Base-by-base conservation (phyloP, 2,888 invertebrate species). In the Geotrupes spiniger region DNA sequence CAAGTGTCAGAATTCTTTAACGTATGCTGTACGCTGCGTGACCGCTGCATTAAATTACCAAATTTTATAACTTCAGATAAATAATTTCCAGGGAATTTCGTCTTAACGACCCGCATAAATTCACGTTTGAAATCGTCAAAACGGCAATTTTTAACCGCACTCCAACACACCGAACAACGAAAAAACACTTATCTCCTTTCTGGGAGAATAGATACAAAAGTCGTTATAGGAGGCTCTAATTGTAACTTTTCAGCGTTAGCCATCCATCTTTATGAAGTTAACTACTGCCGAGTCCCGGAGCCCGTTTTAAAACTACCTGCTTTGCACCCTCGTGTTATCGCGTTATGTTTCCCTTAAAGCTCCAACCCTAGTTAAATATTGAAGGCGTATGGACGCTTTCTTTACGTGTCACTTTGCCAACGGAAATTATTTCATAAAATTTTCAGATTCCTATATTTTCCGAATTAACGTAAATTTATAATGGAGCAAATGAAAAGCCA, bases 291-390 rank as follows among this genome's bases (percentile, higher is more conserved):
- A 59, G 53, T 57, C 62, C 51, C 46, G 36, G 52, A 57, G 58
- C 48, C 62, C 65, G 62, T 68, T 70, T 68, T 63, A 68, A 69
- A 71, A 71, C 70, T 72, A 72, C 72, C 72, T 72, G 72, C 67
- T 60, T 61, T 51, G 46, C 56, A 53, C 59, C 59, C 57, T 53
- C 46, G 43, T 53, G 54, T 53, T 60, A 60, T 60, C 60, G 49
- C 52, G 53, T 58, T 58, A 59, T 57, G 54, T 53, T 46, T 50
- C 54, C 51, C 52, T 38, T 38, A 26, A 38, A 40, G 37, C 36
- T 36, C 40, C 49, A 12, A 51, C 53, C 53, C 53, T 45, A 27
- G 53, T 51, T 53, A 42, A 48, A 51, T 53, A 51, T 53, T 53
- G 48, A 51, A 48, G 51, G 43, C 50, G 47, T 47, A 47, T 41